These are phyloP conservation scores for Sebastiscus albofasciatus DNA, from an alignment of 2,797 vertebrate genomes.

Conservation along the genomic window DNA sequence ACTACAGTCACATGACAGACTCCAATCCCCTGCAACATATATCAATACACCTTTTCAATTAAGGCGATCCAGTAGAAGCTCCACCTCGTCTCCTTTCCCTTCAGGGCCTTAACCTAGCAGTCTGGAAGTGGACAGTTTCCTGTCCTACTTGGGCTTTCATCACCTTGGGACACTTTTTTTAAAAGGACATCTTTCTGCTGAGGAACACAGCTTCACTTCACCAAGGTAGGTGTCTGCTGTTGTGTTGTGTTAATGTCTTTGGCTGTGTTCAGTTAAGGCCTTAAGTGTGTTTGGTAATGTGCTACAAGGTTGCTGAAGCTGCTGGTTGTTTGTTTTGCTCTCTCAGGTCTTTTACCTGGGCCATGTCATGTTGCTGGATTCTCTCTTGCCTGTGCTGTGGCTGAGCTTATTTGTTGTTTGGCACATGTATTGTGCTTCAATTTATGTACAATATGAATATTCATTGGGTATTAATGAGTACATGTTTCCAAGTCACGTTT, in stretches of 20 bases:
- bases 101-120: background rate
- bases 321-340: constrained; percentile 22
- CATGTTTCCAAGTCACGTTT: constrained; percentile 8
- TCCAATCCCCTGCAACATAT: background rate
- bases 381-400: constrained; percentile 1
- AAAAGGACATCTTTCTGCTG: background rate
- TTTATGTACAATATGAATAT: constrained; percentile 46
- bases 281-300: constrained; percentile 13
- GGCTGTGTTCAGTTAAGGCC: background rate
- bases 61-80: background rate
- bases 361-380: background rate
- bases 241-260: background rate
- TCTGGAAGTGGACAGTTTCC: background rate
- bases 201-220: background rate
- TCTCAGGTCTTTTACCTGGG: background rate
- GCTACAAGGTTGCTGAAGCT: background rate
- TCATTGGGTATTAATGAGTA: constrained; percentile 17
- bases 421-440: constrained; percentile 7
- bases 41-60: background rate
- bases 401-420: constrained; percentile 9
- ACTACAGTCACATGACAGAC: background rate
- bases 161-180: background rate
- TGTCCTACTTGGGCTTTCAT: background rate
- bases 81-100: background rate
- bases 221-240: constrained; percentile 9